Base-by-base conservation (phyloP, 2,888 invertebrate species). In the Agrochola lychnidis region DNA sequence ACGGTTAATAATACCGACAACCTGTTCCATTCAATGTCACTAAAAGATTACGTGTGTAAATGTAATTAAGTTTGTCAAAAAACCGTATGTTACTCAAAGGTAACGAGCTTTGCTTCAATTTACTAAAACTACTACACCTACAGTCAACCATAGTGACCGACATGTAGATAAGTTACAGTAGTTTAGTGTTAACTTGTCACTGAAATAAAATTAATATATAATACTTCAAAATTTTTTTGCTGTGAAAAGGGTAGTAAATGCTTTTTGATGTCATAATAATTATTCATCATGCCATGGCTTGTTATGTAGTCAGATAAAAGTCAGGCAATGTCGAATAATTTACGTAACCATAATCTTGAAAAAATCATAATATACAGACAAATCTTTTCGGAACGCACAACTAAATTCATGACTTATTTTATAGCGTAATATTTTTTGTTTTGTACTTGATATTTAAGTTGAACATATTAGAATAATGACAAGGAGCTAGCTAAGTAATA, bases 1-100 rank as follows among this genome's bases (percentile, higher is more conserved):
- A 84, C 74, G 87, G 88, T 69, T 87, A 74, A 67, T 71, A 71
- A 51, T 74, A 78, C 71, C 64, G 30, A 83, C 64, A 72, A 72
- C 71, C 71, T 72, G 79, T 80, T 84, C 71, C 64, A 73, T 83
- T 89, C 89, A 88, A 89, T 88, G 89, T 85, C 88, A 89, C 71
- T 68, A 75, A 72, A 78, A 82, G 64, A 82, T 81, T 81, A 79
- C 75, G 62, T 78, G 74, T 72, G 75, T 81, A 59, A 69, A 67
- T 56, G 73, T 81, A 84, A 89, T 89, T 83, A 87, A 70, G 14
- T 87, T 51, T 76, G 76, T 80, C 76, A 77, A 72, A 82, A 84
- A 78, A 68, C 69, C 66, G 77, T 78, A 70, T 78, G 73, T 83
- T 68, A 67, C 36, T 79, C n/a, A 51, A 45, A 75, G 56, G 48